Conservation (phyloP, 2,888 invertebrate genomes). For the Agrotis exclamationis region DNA sequence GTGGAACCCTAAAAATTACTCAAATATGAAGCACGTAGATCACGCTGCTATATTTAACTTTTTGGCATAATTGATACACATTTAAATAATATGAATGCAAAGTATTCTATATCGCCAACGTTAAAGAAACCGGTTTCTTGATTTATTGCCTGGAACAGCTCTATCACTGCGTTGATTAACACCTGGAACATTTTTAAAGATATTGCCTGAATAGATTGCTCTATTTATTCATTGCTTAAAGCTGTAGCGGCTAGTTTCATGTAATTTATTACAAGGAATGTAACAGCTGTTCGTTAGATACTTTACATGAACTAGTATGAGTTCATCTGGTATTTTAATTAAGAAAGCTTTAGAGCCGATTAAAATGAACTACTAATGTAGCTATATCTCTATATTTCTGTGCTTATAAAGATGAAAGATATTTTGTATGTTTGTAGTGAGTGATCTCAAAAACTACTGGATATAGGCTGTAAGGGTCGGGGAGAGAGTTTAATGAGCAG, state of each 20-base stretch:
- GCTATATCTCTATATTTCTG: no score
- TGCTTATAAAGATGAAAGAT: no score
- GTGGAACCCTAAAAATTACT: no score
- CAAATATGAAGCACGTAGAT: no score
- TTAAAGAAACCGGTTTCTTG: slow-evolving; percentile 24
- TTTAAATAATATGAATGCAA: background rate
- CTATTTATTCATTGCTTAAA: slow-evolving; percentile 14
- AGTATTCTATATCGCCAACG: background rate
- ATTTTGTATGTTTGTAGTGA: no score
- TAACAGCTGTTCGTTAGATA: background rate
- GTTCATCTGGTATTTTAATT: background rate
- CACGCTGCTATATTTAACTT: no score
- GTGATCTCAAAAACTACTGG: no score
- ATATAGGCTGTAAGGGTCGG: no score
- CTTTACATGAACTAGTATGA: background rate
- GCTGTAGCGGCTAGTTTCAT: background rate
- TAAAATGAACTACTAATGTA: no score
- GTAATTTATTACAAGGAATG: slow-evolving; percentile 17
- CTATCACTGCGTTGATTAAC: slow-evolving; percentile 12
- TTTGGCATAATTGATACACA: background rate
- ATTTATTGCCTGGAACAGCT: slow-evolving; percentile 23
- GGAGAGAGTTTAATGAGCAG: no score
- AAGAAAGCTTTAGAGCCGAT: background rate
- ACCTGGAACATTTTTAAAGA: slow-evolving; percentile 29
- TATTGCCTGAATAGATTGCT: slow-evolving; percentile 15